Evolutionary conservation across 1,140 invertebrate genomes (phyloP), one percentile per base, ranked within the genome.

Genomic region (Stratiolaelaps scimitus): DNA sequence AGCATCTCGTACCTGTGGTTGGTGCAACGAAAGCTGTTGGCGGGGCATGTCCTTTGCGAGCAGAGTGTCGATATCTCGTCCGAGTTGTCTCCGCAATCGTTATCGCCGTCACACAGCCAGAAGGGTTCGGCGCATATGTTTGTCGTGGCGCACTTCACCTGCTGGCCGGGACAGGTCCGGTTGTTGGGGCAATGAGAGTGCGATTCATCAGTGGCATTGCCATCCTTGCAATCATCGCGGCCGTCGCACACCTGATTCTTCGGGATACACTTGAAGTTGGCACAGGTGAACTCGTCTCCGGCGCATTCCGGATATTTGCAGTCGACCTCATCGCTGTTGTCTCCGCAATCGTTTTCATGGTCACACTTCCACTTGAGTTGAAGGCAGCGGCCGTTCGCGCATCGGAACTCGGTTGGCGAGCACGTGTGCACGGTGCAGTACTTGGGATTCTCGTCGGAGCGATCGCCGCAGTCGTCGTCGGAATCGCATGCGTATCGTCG

Each of bases 401-500:
- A 98, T 26, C 89, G 82, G 81, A 93, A 96, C 75, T 96, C 90
- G 71, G 87, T 90, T 0, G 86, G 81, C 23, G 85, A 88, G 74
- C 92, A 97, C 0, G 89, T 92, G 73, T 97, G 89, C 73, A 88
- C 87, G 10, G 91, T 81, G 75, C 93, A 98, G 73, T 93, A 95
- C 72, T 87, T 87, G 20, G 80, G 78, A 72, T 93, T 86, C 79
- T 98, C 95, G 75, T 99, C 94, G 1, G 86, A 87, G 28, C 84
- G 86, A 75, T 98, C 95, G 0, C 88, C 88, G 73, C 93, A 96
- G 72, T 96, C 89, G 70, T 92, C 86, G 69, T 96, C 92, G 0
- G 88, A 88, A 75, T 97, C 93, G 75, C 94, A 98, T 2, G 91
- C 87, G 89, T 92, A 98, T 81, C 94, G 87, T 60, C 89, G 78